Evolutionary conservation across 2,113 vertebrate genomes (phyloP).

Genomic region (Gallinago jamesoni): DNA sequence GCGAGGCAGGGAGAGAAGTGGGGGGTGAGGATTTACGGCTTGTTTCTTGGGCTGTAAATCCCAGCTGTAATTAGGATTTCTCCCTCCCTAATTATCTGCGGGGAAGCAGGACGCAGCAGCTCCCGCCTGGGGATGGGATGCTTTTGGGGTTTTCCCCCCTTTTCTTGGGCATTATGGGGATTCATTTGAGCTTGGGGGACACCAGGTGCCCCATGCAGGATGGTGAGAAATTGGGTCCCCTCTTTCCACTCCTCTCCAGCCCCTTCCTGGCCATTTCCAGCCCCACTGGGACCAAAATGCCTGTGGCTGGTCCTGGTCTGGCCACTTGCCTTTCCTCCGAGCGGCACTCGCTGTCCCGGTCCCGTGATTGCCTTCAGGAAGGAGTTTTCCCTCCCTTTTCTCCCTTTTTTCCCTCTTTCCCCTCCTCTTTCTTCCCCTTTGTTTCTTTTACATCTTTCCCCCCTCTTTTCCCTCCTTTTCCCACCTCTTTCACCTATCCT

Average conservation of each 20-base stretch:
- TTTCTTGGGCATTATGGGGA: slow-evolving; percentile 1
- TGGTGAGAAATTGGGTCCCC: slow-evolving; percentile 36
- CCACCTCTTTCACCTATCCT: too few relatives aligned
- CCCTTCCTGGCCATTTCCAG: background rate
- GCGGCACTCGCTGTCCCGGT: background rate
- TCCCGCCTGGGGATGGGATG: background rate
- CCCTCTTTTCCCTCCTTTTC: background rate
- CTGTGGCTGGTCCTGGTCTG: accelerated
- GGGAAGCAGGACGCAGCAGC: slow-evolving; percentile 51
- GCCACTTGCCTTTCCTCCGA: too few relatives aligned
- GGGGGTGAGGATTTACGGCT: slow-evolving; percentile 73
- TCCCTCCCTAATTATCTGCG: slow-evolving; percentile 70
- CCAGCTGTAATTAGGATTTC: slow-evolving; percentile 77
- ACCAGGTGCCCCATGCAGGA: slow-evolving; percentile 39
- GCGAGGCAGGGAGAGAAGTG: background rate
- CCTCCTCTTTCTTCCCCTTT: too few relatives aligned
- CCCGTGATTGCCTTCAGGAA: background rate
- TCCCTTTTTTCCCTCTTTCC: too few relatives aligned
- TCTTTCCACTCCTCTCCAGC: background rate
- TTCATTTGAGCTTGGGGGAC: slow-evolving; percentile 57
- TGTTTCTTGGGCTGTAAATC: slow-evolving; percentile 77
- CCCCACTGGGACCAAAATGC: background rate
- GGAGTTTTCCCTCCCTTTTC: background rate
- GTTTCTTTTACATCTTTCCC: too few relatives aligned
- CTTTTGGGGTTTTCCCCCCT: background rate